Percentiles rank a stretch among this genome's conserved stretches.
Conservation (phyloP, 2,797 vertebrate species). For the Enteromius anoplus region DNA sequence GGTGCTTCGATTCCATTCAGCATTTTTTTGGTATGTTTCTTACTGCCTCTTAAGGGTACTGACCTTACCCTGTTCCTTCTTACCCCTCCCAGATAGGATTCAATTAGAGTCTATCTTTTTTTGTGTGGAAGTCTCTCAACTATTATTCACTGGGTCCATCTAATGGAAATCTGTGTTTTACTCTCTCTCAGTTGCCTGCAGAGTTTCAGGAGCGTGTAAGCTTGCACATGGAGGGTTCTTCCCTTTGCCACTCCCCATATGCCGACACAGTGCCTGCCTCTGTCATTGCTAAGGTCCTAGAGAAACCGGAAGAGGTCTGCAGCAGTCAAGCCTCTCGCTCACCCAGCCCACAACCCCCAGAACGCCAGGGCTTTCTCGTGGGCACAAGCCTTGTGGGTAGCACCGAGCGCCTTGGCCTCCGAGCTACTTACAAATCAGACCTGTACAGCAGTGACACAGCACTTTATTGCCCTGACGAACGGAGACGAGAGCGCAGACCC, state of each 20-base stretch:
- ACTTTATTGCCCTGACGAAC: conserved; percentile 92
- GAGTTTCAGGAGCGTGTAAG: conserved; percentile 93
- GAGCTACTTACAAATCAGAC: conserved; percentile 86
- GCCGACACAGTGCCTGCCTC: conserved; percentile 87
- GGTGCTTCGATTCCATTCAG: neutral
- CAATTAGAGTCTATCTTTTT: neutral
- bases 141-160: conserved; percentile 1
- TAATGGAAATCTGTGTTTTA: conserved; percentile 39
- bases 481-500: conserved; percentile 83
- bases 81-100: neutral
- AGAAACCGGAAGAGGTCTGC: conserved; percentile 89
- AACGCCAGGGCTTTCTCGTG: conserved; percentile 80
- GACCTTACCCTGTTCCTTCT: neutral
- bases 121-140: neutral
- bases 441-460: conserved; percentile 94
- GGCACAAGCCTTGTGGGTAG: conserved; percentile 74
- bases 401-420: conserved; percentile 77
- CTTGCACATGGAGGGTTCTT: conserved; percentile 87
- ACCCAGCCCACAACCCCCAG: conserved; percentile 83
- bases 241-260: conserved; percentile 85
- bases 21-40: neutral
- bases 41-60: conserved; percentile 13
- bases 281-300: conserved; percentile 88
- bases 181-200: conserved; percentile 81
- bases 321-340: conserved; percentile 85